Conservation (phyloP, 2,113 vertebrate genomes). For the Sterna hirundo region DNA sequence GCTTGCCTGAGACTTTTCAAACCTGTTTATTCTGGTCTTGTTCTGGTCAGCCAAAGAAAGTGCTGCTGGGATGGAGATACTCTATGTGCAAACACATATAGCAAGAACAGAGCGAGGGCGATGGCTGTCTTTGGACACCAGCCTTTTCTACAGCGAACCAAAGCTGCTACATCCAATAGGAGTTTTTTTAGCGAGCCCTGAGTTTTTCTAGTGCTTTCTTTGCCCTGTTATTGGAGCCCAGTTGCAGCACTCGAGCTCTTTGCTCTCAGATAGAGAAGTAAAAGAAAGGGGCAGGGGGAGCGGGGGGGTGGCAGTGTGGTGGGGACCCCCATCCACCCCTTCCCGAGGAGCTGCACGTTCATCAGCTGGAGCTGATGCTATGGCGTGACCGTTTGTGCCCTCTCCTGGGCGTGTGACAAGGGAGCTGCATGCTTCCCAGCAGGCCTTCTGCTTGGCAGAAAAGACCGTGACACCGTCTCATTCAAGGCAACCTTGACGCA, state of each 20-base stretch:
- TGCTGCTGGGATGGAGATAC: not conserved
- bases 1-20: not conserved
- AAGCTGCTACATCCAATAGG: not conserved
- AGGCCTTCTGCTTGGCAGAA: not conserved
- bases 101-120: not conserved
- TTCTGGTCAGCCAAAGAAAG: not conserved
- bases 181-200: not conserved
- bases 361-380: not conserved
- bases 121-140: not conserved
- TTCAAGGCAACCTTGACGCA: accelerated
- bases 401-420: not conserved
- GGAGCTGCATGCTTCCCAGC: not conserved
- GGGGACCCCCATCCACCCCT: not conserved
- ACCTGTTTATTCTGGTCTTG: not conserved
- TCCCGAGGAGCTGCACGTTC: not conserved
- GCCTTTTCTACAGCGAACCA: not conserved
- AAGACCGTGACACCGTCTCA: not conserved
- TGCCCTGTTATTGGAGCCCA: not conserved
- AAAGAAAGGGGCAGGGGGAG: not conserved
- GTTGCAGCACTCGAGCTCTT: not conserved
- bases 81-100: not conserved
- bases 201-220: not conserved
- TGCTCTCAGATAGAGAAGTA: not conserved
- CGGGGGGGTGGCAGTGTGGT: not conserved
- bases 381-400: not conserved